Evolutionary conservation across 2,113 vertebrate species (phyloP), one percentile per base, ranked within the genome.

Genomic region (Lipophrys pholis): DNA sequence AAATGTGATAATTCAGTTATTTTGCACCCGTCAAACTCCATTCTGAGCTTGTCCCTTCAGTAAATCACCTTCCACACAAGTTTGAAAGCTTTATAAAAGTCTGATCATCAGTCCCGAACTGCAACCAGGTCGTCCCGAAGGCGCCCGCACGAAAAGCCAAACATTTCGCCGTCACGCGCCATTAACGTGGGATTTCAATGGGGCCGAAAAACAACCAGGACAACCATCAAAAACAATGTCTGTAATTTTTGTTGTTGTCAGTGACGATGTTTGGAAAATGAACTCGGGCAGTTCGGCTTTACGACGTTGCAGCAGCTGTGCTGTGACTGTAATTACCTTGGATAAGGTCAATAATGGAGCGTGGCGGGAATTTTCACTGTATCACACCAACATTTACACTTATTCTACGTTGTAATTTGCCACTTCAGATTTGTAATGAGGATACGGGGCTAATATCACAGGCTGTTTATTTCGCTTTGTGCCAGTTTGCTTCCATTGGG

Each of bases 381-480:
- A n/a, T 12, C 57, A 64, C 35, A 15, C 51, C 10, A 51, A 55
- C 30, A 55, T 55, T 48, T 63, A 43, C 69, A 72, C 63, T 63
- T 55, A 72, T 40, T 0, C 52, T 35, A 16, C 5, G 43, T 36
- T 45, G 5, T 4, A 46, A 39, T 36, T 35, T 17, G 5, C n/a
- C 15, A 11, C 46, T 17, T 70, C 5, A 16, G 21, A 11, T n/a
- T 54, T 6, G 9, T 39, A n/a, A 57, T 7, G 49, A 52, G 10
- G 5, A 60, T 30, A 11, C 0, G 7, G 11, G 8, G 7, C 10
- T 46, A 11, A 70, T 30, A 30, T 35, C 30, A n/a, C 40, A 57
- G 64, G 66, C n/a, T 54, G 36, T 72, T 50, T 84, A 6, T 45
- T 45, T 45, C n/a, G n/a, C n/a, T n/a, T n/a, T n/a, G n/a, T n/a